Evolutionary conservation across 2,888 invertebrate genomes (phyloP), one percentile per base, ranked within the genome.

Genomic region (Sialis fuliginosa): DNA sequence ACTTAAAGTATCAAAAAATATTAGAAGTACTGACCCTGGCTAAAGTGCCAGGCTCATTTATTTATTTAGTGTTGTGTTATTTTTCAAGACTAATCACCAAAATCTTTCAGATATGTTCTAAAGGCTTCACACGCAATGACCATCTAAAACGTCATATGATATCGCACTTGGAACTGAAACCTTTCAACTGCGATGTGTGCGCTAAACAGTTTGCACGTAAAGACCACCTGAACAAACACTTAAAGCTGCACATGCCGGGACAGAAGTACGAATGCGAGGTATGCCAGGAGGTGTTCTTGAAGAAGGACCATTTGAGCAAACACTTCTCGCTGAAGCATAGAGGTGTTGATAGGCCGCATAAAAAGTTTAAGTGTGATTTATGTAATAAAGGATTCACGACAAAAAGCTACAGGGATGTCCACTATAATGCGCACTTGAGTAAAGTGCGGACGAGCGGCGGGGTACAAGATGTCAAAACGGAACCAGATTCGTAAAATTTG

Each of bases 341-440:
- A 48, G 54, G 22, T 4, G 22, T 22, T 4, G 22, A 22, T 22
- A 22, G 22, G 22, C 22, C 22, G 22, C 22, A 22, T 22, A 66
- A 66, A 51, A 62, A 62, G 51, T 65, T 51, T 52, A 60, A 62
- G 48, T 66, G 67, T 51, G 54, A 56, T 7, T 54, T 62, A 5
- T 67, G 66, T 50, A 52, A 58, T 35, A 67, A 67, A 55, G 58
- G 58, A 13, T 74, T 74, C 56, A 70, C 72, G 1, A 72, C 69
- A 13, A 68, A 70, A 50, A 71, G 69, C 45, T 73, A 74, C 55
- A 56, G 73, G 39, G 68, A 69, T 50, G 66, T 70, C 37, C 74
- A 74, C 52, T 65, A 68, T 53, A 63, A 60, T 49, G 62, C 61
- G 6, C 66, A 67, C 54, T 22, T 22, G 22, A 22, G 22, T 22